These are phyloP conservation scores for Cydia amplana DNA, from an alignment of 1,140 invertebrate species.

Conservation along the genomic window DNA sequence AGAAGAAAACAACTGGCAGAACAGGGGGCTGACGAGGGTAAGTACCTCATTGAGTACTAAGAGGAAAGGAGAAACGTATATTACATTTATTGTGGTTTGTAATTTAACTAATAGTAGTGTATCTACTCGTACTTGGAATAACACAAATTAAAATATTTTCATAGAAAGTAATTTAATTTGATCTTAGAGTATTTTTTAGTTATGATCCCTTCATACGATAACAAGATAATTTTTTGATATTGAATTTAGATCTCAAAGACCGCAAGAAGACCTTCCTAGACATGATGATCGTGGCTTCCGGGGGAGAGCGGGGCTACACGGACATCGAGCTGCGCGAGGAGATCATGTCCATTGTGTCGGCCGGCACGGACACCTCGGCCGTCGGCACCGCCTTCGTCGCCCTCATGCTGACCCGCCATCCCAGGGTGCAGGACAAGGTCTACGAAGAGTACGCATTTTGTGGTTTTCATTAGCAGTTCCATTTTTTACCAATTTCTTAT, in stretches of 20 bases:
- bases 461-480: too few relatives aligned
- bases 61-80: too few relatives aligned
- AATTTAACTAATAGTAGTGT: too few relatives aligned
- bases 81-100: too few relatives aligned
- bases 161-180: too few relatives aligned
- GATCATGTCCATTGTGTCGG: constrained; percentile 42
- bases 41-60: not conserved
- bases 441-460: not conserved
- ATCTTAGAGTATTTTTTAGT: too few relatives aligned
- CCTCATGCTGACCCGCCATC: constrained; percentile 41
- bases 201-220: too few relatives aligned
- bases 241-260: not conserved
- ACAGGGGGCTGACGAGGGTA: not conserved
- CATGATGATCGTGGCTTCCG: constrained; percentile 32
- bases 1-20: not conserved
- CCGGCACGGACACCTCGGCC: constrained; percentile 48
- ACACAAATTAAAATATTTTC: too few relatives aligned
- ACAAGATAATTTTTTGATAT: too few relatives aligned
- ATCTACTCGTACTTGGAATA: too few relatives aligned
- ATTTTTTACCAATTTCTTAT: too few relatives aligned
- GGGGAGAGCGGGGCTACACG: constrained; percentile 19
- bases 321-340: constrained; percentile 45
- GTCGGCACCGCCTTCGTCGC: constrained; percentile 37
- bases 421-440: constrained; percentile 31
- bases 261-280: constrained; percentile 34